Evolutionary conservation across 2,888 invertebrate genomes (phyloP), one percentile per base, ranked within the genome.

Genomic region (Ichneumoninae sp.): DNA sequence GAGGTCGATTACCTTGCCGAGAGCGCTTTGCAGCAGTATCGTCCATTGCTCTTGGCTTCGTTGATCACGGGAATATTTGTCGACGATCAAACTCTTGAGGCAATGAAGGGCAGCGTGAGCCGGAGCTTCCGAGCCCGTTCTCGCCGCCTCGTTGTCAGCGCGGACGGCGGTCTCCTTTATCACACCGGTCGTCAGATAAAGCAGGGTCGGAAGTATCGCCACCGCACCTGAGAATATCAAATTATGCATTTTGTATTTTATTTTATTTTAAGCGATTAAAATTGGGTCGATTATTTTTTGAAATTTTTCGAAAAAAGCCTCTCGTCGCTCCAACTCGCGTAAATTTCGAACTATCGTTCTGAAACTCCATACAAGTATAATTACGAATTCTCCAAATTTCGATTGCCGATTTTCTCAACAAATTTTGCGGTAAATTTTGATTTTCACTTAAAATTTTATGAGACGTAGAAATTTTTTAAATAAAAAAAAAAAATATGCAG

Each of bases 101-200:
- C 97, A 96, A 85, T 97, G 97, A 52, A 98, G 95, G 4, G 97
- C 96, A 16, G 97, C 96, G 89, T 97, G 95, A 78, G 97, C 95
- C 7, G 97, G 95, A 0, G 96, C 95, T 26, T 96, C 96, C 36
- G 96, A 96, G n/a, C 96, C 96, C 68, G 96, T 93, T 87, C 95
- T 95, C 44, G 94, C 94, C 40, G 93, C 94, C 88, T 96, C 95
- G 76, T 94, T 94, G 47, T 95, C 94, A 0, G 95, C 94, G 22
- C 95, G 95, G 36, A 96, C 96, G 4, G 97, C 96, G 81, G 97
- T 96, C 94, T 98, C 98, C 88, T 97, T 96, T 52, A 99, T 95
- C 44, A 99, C 97, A 79, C 98, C 98, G 6, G 98, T 98, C 0
- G 97, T 96, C 81, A 99, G 95, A 94, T 97, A 98, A n/a, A 99